These are phyloP conservation scores for Parnassius apollo DNA, from an alignment of 2,888 invertebrate species.

Conservation along the genomic window DNA sequence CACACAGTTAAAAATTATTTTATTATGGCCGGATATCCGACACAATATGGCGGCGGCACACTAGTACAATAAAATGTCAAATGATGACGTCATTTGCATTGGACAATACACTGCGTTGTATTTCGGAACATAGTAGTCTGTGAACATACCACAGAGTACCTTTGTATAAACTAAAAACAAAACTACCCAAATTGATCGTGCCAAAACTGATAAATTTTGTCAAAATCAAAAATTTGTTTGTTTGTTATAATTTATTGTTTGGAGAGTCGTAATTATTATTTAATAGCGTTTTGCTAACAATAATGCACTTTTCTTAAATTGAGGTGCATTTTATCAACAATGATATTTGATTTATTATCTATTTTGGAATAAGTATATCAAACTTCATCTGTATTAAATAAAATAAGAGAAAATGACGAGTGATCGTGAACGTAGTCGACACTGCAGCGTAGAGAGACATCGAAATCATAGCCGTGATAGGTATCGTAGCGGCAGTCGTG, in stretches of 20 bases:
- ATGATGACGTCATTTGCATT: too few relatives aligned
- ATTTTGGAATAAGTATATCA: not conserved
- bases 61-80: too few relatives aligned
- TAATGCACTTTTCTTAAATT: not conserved
- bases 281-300: not conserved
- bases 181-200: too few relatives aligned
- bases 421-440: conserved; percentile 43
- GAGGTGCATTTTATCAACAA: not conserved
- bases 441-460: conserved; percentile 30
- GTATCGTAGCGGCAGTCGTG: not conserved
- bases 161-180: too few relatives aligned
- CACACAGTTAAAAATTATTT: too few relatives aligned
- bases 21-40: too few relatives aligned
- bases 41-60: too few relatives aligned
- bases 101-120: too few relatives aligned
- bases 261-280: too few relatives aligned
- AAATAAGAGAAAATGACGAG: conserved; percentile 37
- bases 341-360: not conserved
- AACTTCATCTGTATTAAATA: not conserved
- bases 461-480: not conserved
- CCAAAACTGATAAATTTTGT: too few relatives aligned
- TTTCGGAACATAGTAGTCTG: too few relatives aligned
- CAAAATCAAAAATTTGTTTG: not conserved
- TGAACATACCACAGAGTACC: too few relatives aligned
- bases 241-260: not conserved